Evolutionary conservation across 2,797 vertebrate species (phyloP).

Genomic region (Masticophis lateralis): DNA sequence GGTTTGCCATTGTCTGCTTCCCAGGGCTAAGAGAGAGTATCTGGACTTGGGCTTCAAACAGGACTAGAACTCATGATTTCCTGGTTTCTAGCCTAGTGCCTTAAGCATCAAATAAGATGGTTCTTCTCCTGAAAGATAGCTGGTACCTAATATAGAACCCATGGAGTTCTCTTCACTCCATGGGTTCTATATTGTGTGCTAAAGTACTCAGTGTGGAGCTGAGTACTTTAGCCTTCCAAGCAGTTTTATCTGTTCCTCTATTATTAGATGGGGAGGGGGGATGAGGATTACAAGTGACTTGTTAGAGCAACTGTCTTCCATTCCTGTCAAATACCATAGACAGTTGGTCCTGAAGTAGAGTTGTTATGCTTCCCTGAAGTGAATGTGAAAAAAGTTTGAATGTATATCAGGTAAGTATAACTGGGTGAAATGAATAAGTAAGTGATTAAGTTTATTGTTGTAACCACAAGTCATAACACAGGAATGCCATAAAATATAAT

Average conservation of each 20-base stretch:
- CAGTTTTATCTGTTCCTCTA: not conserved
- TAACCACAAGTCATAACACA: not conserved
- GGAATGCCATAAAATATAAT: not conserved
- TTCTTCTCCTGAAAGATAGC: not conserved
- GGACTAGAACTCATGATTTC: not conserved
- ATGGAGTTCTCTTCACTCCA: too few species aligned
- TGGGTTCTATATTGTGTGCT: too few species aligned
- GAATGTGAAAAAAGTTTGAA: not conserved
- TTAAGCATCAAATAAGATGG: not conserved
- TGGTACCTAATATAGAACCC: not conserved
- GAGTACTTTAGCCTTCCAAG: not conserved
- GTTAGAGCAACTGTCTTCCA: not conserved
- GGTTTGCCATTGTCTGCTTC: not conserved
- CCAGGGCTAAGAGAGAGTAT: not conserved
- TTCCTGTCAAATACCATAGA: not conserved
- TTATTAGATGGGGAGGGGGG: not conserved
- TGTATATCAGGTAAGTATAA: not conserved
- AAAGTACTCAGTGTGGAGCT: not conserved
- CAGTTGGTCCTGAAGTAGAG: not conserved
- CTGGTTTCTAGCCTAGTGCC: not conserved
- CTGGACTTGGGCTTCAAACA: not conserved
- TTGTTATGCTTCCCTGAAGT: not conserved
- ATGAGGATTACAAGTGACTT: not conserved
- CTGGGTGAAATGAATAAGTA: not conserved
- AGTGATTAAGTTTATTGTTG: not conserved